Percentiles rank a stretch among this genome's conserved stretches.
These are phyloP conservation scores for Liodrosophila aerea DNA, from an alignment of 2,888 invertebrate species.

Conservation along the genomic window DNA sequence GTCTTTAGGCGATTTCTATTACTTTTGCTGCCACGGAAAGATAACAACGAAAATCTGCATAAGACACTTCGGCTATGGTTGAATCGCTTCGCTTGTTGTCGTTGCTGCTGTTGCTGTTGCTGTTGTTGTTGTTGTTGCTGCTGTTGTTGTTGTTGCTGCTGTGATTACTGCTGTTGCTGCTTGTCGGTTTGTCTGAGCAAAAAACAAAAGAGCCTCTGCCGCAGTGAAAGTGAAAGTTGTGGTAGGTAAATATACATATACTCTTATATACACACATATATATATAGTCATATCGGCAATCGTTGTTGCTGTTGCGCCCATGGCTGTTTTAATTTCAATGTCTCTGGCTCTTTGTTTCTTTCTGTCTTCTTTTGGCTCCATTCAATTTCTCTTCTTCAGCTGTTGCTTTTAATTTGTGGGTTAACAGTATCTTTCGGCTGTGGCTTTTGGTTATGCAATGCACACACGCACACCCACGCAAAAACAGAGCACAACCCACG, in stretches of 20 bases:
- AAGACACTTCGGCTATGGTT: slow-evolving; percentile 54
- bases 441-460: slow-evolving; percentile 56
- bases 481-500: slow-evolving; percentile 2
- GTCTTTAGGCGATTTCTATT: slow-evolving; percentile 68
- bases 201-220: slow-evolving; percentile 57
- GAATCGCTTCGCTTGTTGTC: slow-evolving; percentile 6
- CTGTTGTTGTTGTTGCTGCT: slow-evolving; percentile 10
- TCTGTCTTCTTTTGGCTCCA: slow-evolving; percentile 30
- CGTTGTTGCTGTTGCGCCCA: slow-evolving; percentile 34
- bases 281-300: slow-evolving; percentile 44
- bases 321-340: slow-evolving; percentile 55
- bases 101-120: slow-evolving; percentile 14
- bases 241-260: slow-evolving; percentile 17
- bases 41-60: slow-evolving; percentile 66
- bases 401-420: slow-evolving; percentile 45
- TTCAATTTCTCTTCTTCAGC: slow-evolving; percentile 48
- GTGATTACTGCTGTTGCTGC: slow-evolving; percentile 27
- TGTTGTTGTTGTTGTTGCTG: slow-evolving; percentile 17
- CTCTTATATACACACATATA: slow-evolving; percentile 18
- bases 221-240: slow-evolving; percentile 77
- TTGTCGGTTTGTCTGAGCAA: slow-evolving; percentile 62
- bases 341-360: slow-evolving; percentile 37
- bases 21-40: slow-evolving; percentile 40
- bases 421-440: slow-evolving; percentile 34
- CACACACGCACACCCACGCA: slow-evolving; percentile 28